Evolutionary conservation across 2,888 invertebrate species (phyloP).

Genomic region (Andrena fulva): DNA sequence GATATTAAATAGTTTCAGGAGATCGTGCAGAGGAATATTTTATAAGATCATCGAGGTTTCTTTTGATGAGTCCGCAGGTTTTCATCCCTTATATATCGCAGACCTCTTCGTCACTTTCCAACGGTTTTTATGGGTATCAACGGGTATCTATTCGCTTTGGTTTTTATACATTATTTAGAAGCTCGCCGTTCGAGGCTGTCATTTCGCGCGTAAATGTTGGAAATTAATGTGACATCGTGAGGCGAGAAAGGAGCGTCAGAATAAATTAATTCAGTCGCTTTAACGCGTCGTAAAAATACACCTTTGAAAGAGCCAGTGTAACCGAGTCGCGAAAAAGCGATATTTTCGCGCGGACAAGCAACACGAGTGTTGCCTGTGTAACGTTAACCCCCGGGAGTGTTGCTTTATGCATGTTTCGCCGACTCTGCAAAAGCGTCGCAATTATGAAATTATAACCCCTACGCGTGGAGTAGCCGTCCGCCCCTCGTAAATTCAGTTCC

Average conservation of each 20-base stretch:
- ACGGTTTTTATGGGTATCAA: too few species aligned
- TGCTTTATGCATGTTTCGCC: conserved; percentile 39
- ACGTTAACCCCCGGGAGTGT: conserved; percentile 38
- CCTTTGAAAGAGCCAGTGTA: conserved; percentile 8
- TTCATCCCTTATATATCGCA: too few species aligned
- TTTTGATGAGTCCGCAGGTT: too few species aligned
- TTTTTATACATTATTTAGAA: not conserved
- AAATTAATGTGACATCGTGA: not conserved
- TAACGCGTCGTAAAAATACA: conserved; percentile 27
- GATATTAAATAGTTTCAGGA: too few species aligned
- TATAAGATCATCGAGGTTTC: too few species aligned
- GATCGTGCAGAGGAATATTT: not conserved
- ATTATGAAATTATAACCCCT: conserved; percentile 44
- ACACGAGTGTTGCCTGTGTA: conserved; percentile 19
- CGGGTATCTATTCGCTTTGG: too few species aligned
- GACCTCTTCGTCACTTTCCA: too few species aligned
- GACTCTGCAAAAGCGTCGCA: conserved; percentile 35
- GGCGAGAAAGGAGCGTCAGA: not conserved
- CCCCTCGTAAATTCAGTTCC: not conserved
- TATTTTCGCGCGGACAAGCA: conserved; percentile 33
- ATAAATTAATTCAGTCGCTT: conserved; percentile 36
- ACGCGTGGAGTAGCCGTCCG: not conserved
- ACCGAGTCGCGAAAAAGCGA: conserved; percentile 29
- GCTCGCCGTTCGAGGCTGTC: not conserved
- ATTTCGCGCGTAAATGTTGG: not conserved